phyloP scores from a whole-genome alignment of 2,797 vertebrate species.

The Helarctos malayanus region DNA sequence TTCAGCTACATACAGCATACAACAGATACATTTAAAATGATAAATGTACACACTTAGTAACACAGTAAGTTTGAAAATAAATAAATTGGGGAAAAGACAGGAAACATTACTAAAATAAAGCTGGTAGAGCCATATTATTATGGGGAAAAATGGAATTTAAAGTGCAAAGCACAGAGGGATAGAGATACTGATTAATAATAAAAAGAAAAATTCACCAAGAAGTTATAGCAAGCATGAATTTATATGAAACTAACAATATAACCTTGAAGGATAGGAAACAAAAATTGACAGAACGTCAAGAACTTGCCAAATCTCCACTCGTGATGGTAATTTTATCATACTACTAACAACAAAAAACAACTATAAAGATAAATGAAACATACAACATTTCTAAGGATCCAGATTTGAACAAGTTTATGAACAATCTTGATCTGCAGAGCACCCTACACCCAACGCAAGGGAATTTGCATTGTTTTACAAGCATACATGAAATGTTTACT shows the following conservation, averaged over 20 bases:
- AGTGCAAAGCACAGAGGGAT: not conserved
- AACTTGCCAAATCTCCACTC: not conserved
- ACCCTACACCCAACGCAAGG: not conserved
- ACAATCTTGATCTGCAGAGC: not conserved
- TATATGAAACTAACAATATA: not conserved
- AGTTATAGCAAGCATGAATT: not conserved
- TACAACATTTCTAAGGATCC: not conserved
- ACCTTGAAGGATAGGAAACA: not conserved
- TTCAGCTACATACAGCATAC: not conserved
- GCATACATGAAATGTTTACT: not conserved
- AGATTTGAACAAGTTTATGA: not conserved
- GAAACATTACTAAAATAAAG: not conserved
- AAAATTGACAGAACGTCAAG: not conserved
- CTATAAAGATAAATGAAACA: not conserved
- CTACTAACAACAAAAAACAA: not conserved
- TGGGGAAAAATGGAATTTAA: constrained; percentile 29
- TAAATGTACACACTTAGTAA: not conserved
- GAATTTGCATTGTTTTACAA: not conserved
- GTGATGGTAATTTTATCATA: not conserved
- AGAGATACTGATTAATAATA: not conserved
- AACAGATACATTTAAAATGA: not conserved
- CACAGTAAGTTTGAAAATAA: not conserved
- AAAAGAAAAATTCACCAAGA: not conserved
- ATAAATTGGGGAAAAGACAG: not conserved
- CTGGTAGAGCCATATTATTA: not conserved